Evolutionary conservation across 2,888 invertebrate species (phyloP).

Genomic region (Apodemia mormo): DNA sequence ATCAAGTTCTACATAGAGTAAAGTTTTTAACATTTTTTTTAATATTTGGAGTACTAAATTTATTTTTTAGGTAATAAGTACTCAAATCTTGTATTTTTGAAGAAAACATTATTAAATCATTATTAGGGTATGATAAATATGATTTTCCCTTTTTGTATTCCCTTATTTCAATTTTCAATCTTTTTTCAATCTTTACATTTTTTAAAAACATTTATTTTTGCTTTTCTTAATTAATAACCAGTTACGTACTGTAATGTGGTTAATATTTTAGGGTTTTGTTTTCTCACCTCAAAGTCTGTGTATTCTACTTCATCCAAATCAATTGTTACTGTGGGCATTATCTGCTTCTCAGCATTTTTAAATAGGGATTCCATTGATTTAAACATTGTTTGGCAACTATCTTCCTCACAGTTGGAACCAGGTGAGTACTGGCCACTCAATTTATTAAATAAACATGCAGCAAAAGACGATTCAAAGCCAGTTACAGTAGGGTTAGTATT

Average conservation of each 20-base stretch:
- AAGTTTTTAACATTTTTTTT: conserved; percentile 2
- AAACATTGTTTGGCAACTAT: background rate
- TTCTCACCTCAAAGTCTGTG: background rate
- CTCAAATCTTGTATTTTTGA: conserved; percentile 1
- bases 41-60: background rate
- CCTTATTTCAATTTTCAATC: background rate
- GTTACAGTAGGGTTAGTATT: conserved; percentile 12
- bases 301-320: background rate
- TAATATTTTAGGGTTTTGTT: conserved; percentile 7
- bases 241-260: conserved; percentile 10
- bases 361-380: background rate
- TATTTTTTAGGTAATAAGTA: background rate
- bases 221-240: conserved; percentile 12
- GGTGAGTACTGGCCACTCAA: conserved; percentile 3
- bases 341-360: background rate
- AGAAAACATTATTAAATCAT: background rate
- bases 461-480: conserved; percentile 11
- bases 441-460: conserved; percentile 8
- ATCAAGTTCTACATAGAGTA: background rate
- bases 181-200: too few relatives aligned
- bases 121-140: background rate
- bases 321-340: background rate
- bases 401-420: conserved; percentile 12
- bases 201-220: conserved; percentile 3
- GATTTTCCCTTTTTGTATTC: background rate